These are phyloP conservation scores for Calcarius lapponicus DNA, from an alignment of 2,797 vertebrate species.

Conservation along the genomic window DNA sequence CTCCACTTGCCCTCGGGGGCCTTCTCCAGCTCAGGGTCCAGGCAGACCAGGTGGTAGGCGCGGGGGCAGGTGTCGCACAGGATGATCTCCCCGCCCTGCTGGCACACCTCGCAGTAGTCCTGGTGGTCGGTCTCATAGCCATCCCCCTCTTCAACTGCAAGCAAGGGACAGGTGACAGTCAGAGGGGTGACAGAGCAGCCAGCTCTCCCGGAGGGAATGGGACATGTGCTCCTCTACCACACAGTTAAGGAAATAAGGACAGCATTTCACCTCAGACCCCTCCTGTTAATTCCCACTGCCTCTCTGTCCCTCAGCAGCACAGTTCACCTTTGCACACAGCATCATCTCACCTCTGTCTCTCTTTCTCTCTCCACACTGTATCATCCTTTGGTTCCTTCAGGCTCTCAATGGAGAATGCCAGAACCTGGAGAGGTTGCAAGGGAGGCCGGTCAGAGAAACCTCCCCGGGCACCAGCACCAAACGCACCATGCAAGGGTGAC, in stretches of 20 bases:
- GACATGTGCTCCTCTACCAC: neutral
- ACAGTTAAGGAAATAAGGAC: neutral
- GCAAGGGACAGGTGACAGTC: neutral
- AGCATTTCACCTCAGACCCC: neutral
- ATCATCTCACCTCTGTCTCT: constrained; percentile 74
- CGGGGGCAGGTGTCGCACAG: constrained; percentile 96
- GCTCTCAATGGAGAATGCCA: constrained; percentile 74
- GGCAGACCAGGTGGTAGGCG: constrained; percentile 96
- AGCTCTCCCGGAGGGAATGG: neutral
- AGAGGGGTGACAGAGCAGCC: neutral
- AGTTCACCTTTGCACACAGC: constrained; percentile 61
- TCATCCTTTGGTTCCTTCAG: constrained; percentile 74
- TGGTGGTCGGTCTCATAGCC: constrained; percentile 99
- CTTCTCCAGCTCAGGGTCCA: constrained; percentile 96
- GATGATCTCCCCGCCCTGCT: constrained; percentile 98
- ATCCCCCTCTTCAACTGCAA: constrained; percentile 90
- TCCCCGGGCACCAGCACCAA: constrained; percentile 55
- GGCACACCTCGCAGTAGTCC: constrained; percentile 99
- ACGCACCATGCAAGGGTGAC: constrained; percentile 66
- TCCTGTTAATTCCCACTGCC: constrained; percentile 46
- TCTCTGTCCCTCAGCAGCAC: constrained; percentile 70
- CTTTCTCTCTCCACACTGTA: constrained; percentile 72
- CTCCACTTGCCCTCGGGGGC: constrained; percentile 98
- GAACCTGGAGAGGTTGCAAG: constrained; percentile 74
- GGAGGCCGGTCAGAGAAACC: constrained; percentile 72